Base-by-base conservation (phyloP, 2,113 vertebrate genomes). In the Picathartes gymnocephalus region DNA sequence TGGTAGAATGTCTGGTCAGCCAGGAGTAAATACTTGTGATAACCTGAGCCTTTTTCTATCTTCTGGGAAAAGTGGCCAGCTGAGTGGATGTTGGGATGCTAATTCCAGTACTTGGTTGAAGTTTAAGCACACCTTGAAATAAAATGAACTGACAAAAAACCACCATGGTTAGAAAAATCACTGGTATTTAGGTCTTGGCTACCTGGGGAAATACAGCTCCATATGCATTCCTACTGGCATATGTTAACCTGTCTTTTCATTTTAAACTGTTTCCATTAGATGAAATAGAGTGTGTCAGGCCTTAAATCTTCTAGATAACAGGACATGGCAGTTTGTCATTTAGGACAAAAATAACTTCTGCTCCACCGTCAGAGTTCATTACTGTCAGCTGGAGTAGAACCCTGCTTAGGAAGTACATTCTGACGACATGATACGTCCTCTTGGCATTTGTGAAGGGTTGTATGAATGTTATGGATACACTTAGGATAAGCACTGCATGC, bases 251-350 rank as follows among this genome's bases (percentile, higher is more conserved):
- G 39, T 87, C 53, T 90, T 90, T 90, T 94, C 7, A 7, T 95
- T 93, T 95, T 88, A 88, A 94, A 85, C 56, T 90, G 24, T 68
- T 96, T 86, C 81, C 58, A 80, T 83, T 88, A 94, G 50, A 87
- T n/a, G 40, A 94, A 96, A 96, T 80, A 90, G 87, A 82, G 31
- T 91, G 64, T 95, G 96, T 91, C 95, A 95, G 77, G 31, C 62
- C 79, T 92, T 93, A 77, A 87, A 96, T 42, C 39, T 92, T 84
- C 83, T 73, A 44, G 87, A 58, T 95, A 96, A 96, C 92, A 83
- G 85, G 81, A 96, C 77, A 82, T 85, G 95, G 77, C 95, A 97
- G 80, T 94, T 94, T 90, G 97, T 96, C 92, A 95, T 96, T 90
- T 74, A 80, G 85, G 87, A 96, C 91, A 90, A 90, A 95, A 97